Evolutionary conservation across 53 echinoderm and acorn worm species (phyloP).

Genomic region (Actinopyga echinites): DNA sequence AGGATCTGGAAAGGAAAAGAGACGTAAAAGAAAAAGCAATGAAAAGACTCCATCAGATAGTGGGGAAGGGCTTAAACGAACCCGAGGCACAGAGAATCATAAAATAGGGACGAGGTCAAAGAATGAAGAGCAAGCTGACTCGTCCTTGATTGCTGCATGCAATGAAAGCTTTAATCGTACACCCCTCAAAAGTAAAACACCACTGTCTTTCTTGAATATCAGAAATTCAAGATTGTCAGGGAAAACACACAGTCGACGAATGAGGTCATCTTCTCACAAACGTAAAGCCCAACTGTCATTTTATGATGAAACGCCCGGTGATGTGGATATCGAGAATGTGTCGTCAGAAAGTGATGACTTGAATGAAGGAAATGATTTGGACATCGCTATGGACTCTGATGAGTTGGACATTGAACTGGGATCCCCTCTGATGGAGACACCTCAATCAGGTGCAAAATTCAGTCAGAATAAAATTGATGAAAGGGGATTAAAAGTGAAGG

Average conservation of each 20-base stretch:
- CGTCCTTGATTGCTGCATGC: no score
- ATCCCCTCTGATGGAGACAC: not conserved
- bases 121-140: no score
- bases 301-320: not conserved
- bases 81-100: not conserved
- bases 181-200: not conserved
- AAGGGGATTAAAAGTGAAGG: not conserved
- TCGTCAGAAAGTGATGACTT: constrained; percentile 1
- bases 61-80: not conserved
- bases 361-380: not conserved
- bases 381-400: constrained; percentile 39
- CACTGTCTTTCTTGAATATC: constrained; percentile 13
- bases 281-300: constrained; percentile 14
- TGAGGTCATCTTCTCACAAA: not conserved
- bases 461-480: not conserved
- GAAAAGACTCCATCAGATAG: not conserved
- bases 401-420: not conserved
- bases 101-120: no score
- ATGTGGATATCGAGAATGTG: constrained; percentile 17
- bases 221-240: not conserved
- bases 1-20: not conserved
- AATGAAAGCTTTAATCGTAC: not conserved
- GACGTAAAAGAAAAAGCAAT: constrained; percentile 16
- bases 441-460: no score
- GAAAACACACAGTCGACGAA: not conserved